Evolutionary conservation across 2,888 invertebrate species (phyloP), one percentile per base, ranked within the genome.

Genomic region (Mechanitis messenoides): DNA sequence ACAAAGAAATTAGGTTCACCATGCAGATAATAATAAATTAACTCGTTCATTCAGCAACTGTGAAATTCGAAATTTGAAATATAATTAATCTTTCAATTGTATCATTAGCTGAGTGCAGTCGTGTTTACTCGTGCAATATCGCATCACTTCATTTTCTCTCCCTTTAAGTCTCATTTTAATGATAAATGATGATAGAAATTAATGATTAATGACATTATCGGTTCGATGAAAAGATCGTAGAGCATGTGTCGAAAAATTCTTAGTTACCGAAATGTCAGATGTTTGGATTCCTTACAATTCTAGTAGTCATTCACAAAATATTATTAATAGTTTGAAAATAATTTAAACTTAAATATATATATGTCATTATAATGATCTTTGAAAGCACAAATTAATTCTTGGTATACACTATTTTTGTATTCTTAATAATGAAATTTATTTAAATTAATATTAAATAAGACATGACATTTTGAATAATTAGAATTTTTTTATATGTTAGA

Each of bases 111-210:
- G 76, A 73, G 68, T 74, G 77, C 68, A 74, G 70, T 80, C 80
- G 76, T 85, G 84, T 88, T 87, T 87, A 87, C 86, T 85, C 75
- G 75, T 76, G 71, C 76, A 74, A 81, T 76, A 79, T 76, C 73
- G 77, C 78, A 71, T 81, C 84, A 84, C 80, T 87, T 88, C 88
- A 88, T 90, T 87, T 89, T 89, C 85, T 87, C 84, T 88, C 86
- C 83, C 85, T 89, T 88, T 87, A 89, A 88, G 85, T 87, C 88
- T 87, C 87, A 87, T 90, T 90, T 81, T 68, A 77, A 81, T 88
- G 89, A 89, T 89, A 81, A 80, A 89, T 87, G 85, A 79, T 77
- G 65, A 70, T 71, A 74, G 77, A 77, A 80, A 79, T 78, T 77
- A 72, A 78, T 87, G 87, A 89, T 89, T 78, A 82, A 88, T 87